Evolutionary conservation across 2,113 vertebrate genomes (phyloP).

Genomic region (Tragelaphus strepsiceros): DNA sequence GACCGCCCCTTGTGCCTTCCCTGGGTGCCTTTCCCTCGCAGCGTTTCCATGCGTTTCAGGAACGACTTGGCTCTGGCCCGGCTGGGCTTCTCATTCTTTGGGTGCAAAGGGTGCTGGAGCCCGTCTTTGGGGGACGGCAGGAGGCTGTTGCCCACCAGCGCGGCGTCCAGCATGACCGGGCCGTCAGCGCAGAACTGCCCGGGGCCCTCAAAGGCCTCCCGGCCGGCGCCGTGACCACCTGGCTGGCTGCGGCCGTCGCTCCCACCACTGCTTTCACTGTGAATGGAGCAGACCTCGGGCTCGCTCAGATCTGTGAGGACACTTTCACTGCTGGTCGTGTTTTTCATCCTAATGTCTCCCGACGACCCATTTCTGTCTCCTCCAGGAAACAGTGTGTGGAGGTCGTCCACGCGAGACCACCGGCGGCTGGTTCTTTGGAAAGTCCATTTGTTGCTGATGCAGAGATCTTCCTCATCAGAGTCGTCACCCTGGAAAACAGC

Average conservation of each 20-base stretch:
- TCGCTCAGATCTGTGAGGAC: conserved; percentile 95
- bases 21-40: conserved; percentile 87
- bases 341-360: conserved; percentile 85
- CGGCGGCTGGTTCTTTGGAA: conserved; percentile 95
- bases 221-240: conserved; percentile 63
- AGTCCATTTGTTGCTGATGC: conserved; percentile 98
- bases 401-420: conserved; percentile 94
- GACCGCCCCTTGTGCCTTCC: conserved; percentile 81
- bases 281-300: conserved; percentile 90
- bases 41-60: conserved; percentile 91
- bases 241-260: conserved; percentile 79
- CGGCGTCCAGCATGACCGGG: conserved; percentile 82
- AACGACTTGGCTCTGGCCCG: conserved; percentile 91
- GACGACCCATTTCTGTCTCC: conserved; percentile 78
- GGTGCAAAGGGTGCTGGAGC: conserved; percentile 78
- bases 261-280: conserved; percentile 92
- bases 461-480: conserved; percentile 95
- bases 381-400: conserved; percentile 82
- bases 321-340: conserved; percentile 94
- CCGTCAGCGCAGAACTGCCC: conserved; percentile 81
- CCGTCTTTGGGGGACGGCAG: conserved; percentile 79
- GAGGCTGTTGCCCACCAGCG: conserved; percentile 68
- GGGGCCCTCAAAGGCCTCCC: conserved; percentile 82
- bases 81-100: conserved; percentile 87
- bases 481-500: conserved; percentile 88